Percentiles rank a stretch among this genome's conserved stretches.
Conservation (phyloP, 2,797 vertebrate species). For the Lates japonicus region DNA sequence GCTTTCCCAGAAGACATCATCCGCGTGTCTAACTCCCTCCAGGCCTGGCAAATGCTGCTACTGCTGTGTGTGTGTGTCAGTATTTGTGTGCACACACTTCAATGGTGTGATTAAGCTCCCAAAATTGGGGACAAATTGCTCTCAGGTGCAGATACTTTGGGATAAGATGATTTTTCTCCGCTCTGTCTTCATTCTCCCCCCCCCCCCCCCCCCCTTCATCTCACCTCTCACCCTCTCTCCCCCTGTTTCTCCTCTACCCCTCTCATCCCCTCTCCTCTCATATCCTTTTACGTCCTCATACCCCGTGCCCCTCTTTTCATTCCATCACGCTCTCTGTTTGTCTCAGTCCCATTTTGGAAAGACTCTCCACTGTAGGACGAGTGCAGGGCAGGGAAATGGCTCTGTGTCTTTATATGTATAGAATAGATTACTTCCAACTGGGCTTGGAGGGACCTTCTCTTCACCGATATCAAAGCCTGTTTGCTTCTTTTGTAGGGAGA, state of each 20-base stretch:
- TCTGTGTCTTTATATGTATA: conserved; percentile 63
- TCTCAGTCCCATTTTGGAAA: conserved; percentile 31
- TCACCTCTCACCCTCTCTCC: conserved; percentile 7
- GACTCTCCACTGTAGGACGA: conserved; percentile 60
- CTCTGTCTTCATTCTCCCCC: conserved; percentile 37
- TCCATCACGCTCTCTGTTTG: conserved; percentile 58
- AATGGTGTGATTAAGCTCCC: conserved; percentile 79
- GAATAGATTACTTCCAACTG: conserved; percentile 75
- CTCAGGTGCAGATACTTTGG: conserved; percentile 84
- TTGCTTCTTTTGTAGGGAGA: conserved; percentile 69
- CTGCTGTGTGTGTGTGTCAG: conserved; percentile 40
- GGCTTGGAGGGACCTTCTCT: conserved; percentile 66
- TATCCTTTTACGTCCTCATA: conserved; percentile 58
- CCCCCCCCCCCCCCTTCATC: not conserved
- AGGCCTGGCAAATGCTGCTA: conserved; percentile 63
- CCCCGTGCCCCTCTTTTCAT: conserved; percentile 68
- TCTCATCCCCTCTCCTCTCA: conserved; percentile 34
- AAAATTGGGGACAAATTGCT: conserved; percentile 86
- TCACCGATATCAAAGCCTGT: conserved; percentile 73
- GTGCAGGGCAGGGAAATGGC: conserved; percentile 64
- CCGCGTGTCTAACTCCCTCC: conserved; percentile 83
- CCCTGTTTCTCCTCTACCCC: conserved; percentile 7
- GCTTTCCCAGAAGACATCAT: conserved; percentile 85
- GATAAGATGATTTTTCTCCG: conserved; percentile 73
- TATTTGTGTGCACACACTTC: conserved; percentile 73